phyloP scores from a whole-genome alignment of 2,797 vertebrate species.

The Scyliorhinus canicula region DNA sequence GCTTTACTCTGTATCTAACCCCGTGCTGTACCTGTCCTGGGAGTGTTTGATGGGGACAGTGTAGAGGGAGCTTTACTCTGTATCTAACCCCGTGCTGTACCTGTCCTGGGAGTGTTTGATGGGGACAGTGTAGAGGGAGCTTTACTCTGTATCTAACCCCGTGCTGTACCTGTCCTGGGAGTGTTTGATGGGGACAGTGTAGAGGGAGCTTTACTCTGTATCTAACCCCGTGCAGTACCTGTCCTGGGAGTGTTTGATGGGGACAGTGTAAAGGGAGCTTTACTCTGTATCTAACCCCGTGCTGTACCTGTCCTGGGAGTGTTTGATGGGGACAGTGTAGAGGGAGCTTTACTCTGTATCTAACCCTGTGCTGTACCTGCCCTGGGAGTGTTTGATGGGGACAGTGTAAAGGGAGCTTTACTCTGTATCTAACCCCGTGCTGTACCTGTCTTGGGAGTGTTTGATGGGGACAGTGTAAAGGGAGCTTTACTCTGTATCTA shows the following conservation, averaged over 20 bases:
- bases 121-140: background rate
- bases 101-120: constrained; percentile 1
- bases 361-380: background rate
- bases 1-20: too few relatives aligned
- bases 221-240: background rate
- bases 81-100: background rate
- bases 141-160: too few relatives aligned
- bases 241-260: background rate
- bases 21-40: background rate
- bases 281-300: too few relatives aligned
- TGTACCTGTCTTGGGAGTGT: background rate
- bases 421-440: too few relatives aligned
- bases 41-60: background rate
- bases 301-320: too few relatives aligned
- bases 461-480: background rate
- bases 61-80: too few relatives aligned
- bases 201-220: too few relatives aligned
- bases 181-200: background rate
- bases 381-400: background rate
- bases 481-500: too few relatives aligned
- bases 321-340: too few relatives aligned
- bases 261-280: background rate
- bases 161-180: background rate
- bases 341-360: too few relatives aligned
- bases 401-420: background rate